Base-by-base conservation (phyloP, 2,797 vertebrate species). In the Centropyge bicolor region DNA sequence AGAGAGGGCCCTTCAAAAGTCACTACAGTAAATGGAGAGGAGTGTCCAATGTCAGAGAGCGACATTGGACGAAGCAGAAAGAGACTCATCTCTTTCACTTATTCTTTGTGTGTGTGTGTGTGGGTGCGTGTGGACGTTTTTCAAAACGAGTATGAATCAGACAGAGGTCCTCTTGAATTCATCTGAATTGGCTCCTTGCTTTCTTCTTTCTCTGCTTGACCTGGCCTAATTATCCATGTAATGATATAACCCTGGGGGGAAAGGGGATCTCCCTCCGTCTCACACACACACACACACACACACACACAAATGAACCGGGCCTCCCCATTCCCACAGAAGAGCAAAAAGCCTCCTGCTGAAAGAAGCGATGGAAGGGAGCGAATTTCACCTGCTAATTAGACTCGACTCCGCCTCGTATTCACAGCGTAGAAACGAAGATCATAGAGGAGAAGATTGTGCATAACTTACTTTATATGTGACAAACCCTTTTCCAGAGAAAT, bases 191-290 rank as follows among this genome's bases (percentile, higher is more conserved):
- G 45, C 38, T 19, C 52, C 46, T 13, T 55, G 68, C 65, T 66
- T 73, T 63, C 60, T 56, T 70, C 83, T 82, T 62, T 74, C 66
- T 74, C 78, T 77, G 67, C 76, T 78, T 93, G 94, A 94, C 95
- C 96, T 90, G 90, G 91, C 87, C 94, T 96, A 95, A 96, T 95
- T 96, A 96, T 95, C 95, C 95, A 90, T 94, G 93, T 96, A 97
- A 96, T 95, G 95, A 95, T 95, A 89, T 94, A 96, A 95, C 92
- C 93, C 89, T 85, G 93, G 95, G 95, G 95, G 91, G 88, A 95
- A 95, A 95, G 71, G 68, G 80, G 82, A 89, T 83, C 88, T 43
- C 76, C 69, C 74, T 35, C 57, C 4, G 8, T 35, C 57, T 35
- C 67, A 10, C 19, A 43, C 48, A 24, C 65, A 59, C 67, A 66